Evolutionary conservation across 2,113 vertebrate species (phyloP), one percentile per base, ranked within the genome.

Genomic region (Paramisgurnus dabryanus): DNA sequence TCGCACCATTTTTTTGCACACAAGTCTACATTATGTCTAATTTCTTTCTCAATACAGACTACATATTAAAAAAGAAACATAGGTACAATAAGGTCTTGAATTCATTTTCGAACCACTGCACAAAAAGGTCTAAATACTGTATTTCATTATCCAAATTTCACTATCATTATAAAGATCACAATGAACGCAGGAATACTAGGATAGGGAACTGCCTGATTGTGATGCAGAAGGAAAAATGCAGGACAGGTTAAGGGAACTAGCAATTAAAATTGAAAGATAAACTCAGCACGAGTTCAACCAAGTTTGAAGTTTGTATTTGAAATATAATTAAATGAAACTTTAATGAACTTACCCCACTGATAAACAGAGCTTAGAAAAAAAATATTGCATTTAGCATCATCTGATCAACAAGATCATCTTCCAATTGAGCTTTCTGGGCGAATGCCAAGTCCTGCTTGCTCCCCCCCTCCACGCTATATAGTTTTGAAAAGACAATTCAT

Each of bases 271-370:
- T 22, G 4, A 60, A 73, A 60, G 55, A 17, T 41, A 41, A 57
- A 72, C 69, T 58, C 69, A 50, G 45, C 67, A 49, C 27, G 45
- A 68, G 11, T 49, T 18, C 39, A 43, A 6, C 53, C 55, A 60
- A 6, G 43, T 22, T 27, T 1, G 11, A 11, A 27, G n/a, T 68
- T 68, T 68, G 43, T 40, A 12, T 60, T 73, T 43, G 11, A 22
- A 73, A 45, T 73, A 73, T 45, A 60, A 73, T 22, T 73, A 6
- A 73, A 34, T 45, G 10, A 73, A 73, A 7, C 6, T 72, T 58
- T 43, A 60, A 73, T 22, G 3, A 22, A 73, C n/a, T 60, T 73
- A 73, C 3, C n/a, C 18, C 3, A 18, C 17, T 12, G n/a, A 58
- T 13, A 45, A 4, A 73, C 55, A 45, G 8, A 43, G 39, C 10